Evolutionary conservation across 2,888 invertebrate genomes (phyloP).

Genomic region (Ypsolopha sequella): DNA sequence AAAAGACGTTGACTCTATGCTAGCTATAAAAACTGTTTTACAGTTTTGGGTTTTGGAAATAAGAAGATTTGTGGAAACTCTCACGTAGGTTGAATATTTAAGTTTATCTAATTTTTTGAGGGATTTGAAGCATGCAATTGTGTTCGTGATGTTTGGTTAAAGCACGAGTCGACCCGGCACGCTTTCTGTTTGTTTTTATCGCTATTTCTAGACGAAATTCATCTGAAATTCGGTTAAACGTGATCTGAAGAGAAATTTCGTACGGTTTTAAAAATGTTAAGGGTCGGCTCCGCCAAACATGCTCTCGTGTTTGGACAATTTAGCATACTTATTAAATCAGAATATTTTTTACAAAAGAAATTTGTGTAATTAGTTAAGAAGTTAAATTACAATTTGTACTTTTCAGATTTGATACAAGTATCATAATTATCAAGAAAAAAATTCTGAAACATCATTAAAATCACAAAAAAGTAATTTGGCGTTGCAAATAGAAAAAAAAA

Average conservation of each 20-base stretch:
- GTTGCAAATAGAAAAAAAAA: too few relatives aligned
- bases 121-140: neutral
- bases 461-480: too few relatives aligned
- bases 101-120: neutral
- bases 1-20: too few relatives aligned
- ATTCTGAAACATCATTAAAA: too few relatives aligned
- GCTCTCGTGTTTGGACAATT: too few relatives aligned
- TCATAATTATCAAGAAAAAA: too few relatives aligned
- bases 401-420: too few relatives aligned
- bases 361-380: too few relatives aligned
- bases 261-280: neutral
- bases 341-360: too few relatives aligned
- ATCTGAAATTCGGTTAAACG: neutral
- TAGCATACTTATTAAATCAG: too few relatives aligned
- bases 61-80: neutral
- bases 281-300: too few relatives aligned
- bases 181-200: constrained; percentile 23
- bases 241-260: neutral
- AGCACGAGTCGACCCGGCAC: constrained; percentile 36
- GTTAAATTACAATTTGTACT: too few relatives aligned
- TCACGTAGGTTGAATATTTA: neutral
- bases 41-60: neutral
- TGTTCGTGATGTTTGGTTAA: constrained; percentile 35
- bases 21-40: neutral
- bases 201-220: constrained; percentile 26